Base-by-base conservation (phyloP, 2,888 invertebrate genomes). In the Chymomyza caudatula region DNA sequence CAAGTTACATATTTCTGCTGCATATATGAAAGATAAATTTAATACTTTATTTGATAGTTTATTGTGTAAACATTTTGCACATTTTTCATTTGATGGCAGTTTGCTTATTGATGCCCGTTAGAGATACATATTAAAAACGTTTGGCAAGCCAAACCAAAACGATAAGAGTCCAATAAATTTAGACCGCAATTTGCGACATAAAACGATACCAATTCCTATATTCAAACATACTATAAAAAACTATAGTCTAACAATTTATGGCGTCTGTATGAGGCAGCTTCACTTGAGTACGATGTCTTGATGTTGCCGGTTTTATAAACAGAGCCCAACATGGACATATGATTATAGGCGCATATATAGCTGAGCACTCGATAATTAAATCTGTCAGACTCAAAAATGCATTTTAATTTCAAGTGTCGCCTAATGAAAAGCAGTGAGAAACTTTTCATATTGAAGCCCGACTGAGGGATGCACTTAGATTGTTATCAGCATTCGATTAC, bases 331-430 rank as follows among this genome's bases (percentile, higher is more conserved):
- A 66, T 65, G 64, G 65, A 5, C 65, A 67, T 56, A 60, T 84
- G 76, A 79, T 79, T 81, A 78, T 68, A 3, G 59, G 71, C 70
- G 62, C n/a, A n/a, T n/a, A n/a, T n/a, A n/a, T n/a, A n/a, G 29
- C 29, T 37, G 11, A 25, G 25, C 5, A 25, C 17, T 69, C 66
- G 73, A 73, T 85, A 83, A 85, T 85, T 81, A 86, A 77, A 85
- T 83, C 77, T 81, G 79, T 84, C 73, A 73, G 62, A 67, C 66
- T 65, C 23, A 60, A 59, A 77, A 73, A 68, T 69, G 73, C 73
- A 69, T 75, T 83, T 73, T 73, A 63, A 70, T 73, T 67, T 61
- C 76, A 65, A 70, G 67, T 70, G 57, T 29, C 57, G 52, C 61
- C 51, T 15, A 29, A 56, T 61, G 59, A n/a, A n/a, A n/a, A n/a